These are phyloP conservation scores for Melipona bicolor DNA, from an alignment of 2,888 invertebrate genomes.

Conservation along the genomic window DNA sequence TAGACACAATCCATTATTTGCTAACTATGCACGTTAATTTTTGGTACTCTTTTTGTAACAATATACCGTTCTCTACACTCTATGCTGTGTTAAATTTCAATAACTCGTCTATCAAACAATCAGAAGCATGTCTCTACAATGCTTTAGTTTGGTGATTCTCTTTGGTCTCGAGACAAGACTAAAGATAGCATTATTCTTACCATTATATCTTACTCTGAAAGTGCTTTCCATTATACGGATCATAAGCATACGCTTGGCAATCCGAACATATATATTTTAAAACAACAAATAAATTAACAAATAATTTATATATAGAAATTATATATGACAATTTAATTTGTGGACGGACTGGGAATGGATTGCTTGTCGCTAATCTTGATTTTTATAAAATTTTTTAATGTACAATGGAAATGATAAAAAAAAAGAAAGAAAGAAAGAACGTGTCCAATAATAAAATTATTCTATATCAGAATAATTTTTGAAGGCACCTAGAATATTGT, in stretches of 20 bases:
- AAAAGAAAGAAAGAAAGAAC: not conserved
- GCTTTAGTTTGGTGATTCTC: conserved; percentile 78
- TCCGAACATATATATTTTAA: conserved; percentile 24
- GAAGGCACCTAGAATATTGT: conserved; percentile 1
- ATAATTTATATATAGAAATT: conserved; percentile 28
- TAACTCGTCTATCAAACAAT: conserved; percentile 61
- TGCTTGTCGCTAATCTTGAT: not conserved
- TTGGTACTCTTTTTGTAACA: conserved; percentile 54
- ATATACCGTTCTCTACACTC: conserved; percentile 60
- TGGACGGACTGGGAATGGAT: conserved; percentile 51
- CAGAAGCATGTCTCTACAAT: conserved; percentile 76
- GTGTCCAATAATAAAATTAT: not conserved
- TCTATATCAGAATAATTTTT: conserved; percentile 9
- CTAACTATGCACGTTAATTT: conserved; percentile 67
- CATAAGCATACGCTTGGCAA: conserved; percentile 56
- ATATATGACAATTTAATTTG: not conserved
- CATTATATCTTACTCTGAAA: conserved; percentile 60
- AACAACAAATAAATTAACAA: conserved; percentile 28
- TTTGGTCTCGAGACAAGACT: conserved; percentile 82
- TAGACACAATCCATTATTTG: conserved; percentile 86
- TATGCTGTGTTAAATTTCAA: conserved; percentile 49
- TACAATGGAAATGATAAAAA: conserved; percentile 5
- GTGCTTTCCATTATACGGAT: conserved; percentile 72
- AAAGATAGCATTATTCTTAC: conserved; percentile 80
- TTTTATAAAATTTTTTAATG: conserved; percentile 18